Percentiles rank a stretch among this genome's conserved stretches.
Conservation (phyloP, 2,113 vertebrate genomes). For the Amblyornis subalaris region DNA sequence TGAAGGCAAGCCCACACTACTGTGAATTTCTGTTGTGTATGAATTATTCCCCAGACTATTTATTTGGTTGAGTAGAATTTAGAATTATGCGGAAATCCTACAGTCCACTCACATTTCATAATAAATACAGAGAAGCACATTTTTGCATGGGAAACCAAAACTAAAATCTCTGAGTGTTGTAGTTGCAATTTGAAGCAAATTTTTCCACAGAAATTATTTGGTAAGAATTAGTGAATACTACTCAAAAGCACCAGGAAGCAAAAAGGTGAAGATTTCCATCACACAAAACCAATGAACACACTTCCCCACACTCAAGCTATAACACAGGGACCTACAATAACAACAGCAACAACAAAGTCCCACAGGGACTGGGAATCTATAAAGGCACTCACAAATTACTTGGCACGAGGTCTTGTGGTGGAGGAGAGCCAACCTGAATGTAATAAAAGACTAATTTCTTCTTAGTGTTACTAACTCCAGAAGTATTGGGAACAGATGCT, state of each 20-base stretch:
- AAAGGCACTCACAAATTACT: slow-evolving; percentile 12
- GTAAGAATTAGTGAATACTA: neutral
- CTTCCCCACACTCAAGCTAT: neutral
- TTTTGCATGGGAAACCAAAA: neutral
- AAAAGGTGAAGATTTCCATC: neutral
- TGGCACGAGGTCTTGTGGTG: slow-evolving; percentile 16
- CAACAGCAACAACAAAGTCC: neutral
- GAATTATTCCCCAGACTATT: neutral
- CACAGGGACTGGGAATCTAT: neutral
- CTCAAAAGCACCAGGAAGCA: neutral
- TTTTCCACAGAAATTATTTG: neutral
- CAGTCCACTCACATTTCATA: neutral
- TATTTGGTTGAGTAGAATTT: neutral
- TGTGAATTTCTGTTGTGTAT: neutral
- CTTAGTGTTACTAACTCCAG: neutral
- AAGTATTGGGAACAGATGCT: slow-evolving; percentile 21
- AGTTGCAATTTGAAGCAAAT: neutral
- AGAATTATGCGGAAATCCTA: neutral
- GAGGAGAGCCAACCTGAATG: slow-evolving; percentile 5
- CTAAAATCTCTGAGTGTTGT: neutral
- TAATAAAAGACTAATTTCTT: slow-evolving; percentile 29
- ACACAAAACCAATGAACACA: neutral
- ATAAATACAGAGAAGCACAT: neutral
- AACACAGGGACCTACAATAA: neutral
- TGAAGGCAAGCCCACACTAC: neutral